These are phyloP conservation scores for Eretmochelys imbricata DNA, from an alignment of 2,113 vertebrate species.

Conservation along the genomic window DNA sequence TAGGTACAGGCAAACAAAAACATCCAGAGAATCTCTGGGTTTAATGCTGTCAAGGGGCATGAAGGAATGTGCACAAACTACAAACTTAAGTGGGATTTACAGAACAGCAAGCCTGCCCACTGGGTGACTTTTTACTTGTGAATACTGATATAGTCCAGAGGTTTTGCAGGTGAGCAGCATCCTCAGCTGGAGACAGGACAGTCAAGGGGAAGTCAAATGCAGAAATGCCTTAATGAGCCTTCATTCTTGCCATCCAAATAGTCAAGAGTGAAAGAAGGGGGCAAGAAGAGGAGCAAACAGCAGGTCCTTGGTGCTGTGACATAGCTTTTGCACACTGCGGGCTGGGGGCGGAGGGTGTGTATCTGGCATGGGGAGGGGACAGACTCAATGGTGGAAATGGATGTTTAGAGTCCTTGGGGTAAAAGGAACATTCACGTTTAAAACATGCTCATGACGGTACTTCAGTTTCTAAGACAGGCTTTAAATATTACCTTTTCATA, in stretches of 20 bases:
- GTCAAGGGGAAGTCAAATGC: not conserved
- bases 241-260: not conserved
- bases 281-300: not conserved
- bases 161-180: not conserved
- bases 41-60: not conserved
- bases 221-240: not conserved
- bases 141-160: not conserved
- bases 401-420: not conserved
- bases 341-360: no score
- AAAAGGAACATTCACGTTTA: not conserved
- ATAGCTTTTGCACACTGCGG: not conserved
- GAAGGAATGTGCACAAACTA: not conserved
- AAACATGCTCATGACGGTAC: not conserved
- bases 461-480: not conserved
- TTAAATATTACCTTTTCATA: slow-evolving; percentile 71
- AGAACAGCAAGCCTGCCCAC: not conserved
- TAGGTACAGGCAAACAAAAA: not conserved
- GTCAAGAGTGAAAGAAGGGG: not conserved
- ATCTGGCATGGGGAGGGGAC: not conserved
- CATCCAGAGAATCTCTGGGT: not conserved
- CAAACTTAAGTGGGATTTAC: not conserved
- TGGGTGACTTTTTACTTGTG: not conserved
- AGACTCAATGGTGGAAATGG: not conserved
- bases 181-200: not conserved
- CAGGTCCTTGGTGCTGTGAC: not conserved